Evolutionary conservation across 2,888 invertebrate genomes (phyloP), one percentile per base, ranked within the genome.

Genomic region (Parthenolecanium corni): DNA sequence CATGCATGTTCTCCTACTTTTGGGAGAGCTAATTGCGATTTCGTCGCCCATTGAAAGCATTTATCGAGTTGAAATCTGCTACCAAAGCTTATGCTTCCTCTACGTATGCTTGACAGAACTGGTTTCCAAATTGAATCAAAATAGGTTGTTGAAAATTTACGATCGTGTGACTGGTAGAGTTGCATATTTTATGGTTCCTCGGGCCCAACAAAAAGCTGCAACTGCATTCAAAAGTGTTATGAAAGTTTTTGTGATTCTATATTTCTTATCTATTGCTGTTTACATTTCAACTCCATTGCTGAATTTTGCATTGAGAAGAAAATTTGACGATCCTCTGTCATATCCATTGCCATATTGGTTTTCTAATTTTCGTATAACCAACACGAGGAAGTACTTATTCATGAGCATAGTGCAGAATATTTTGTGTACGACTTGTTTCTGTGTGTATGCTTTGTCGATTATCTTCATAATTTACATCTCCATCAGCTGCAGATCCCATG

Each of bases 331-430:
- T 44, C 54, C 54, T 12, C 38, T 38, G 4, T 56, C 54, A 18
- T 56, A 56, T 21, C 54, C 54, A n/a, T 20, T 56, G 54, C 54
- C 54, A 3, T 56, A 21, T 24, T 56, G 54, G 54, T 56, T 56
- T 42, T 40, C 54, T n/a, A 20, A 14, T 2, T n/a, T 40, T 3
- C 5, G 40, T 20, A 44, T 56, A 11, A 40, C 38, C 14, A 42
- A 23, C 9, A 16, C 18, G 3, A 14, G 2, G 2, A 16, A 42
- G 24, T 56, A 56, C 24, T 56, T 56, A 9, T 9, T 6, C 6
- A 56, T 56, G 16, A 56, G 16, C n/a, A 16, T 44, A 2, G 1
- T 56, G 40, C 54, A 56, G 21, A 44, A 38, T 2, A 16, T 44
- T 2, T 1, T 56, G n/a, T 40, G 42, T 24, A 44, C 12, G 18